A percentile compares a stretch with the other conserved stretches of the same genome.
Conservation (phyloP, 2,113 vertebrate genomes). For the Poeciliopsis turrubarensis region DNA sequence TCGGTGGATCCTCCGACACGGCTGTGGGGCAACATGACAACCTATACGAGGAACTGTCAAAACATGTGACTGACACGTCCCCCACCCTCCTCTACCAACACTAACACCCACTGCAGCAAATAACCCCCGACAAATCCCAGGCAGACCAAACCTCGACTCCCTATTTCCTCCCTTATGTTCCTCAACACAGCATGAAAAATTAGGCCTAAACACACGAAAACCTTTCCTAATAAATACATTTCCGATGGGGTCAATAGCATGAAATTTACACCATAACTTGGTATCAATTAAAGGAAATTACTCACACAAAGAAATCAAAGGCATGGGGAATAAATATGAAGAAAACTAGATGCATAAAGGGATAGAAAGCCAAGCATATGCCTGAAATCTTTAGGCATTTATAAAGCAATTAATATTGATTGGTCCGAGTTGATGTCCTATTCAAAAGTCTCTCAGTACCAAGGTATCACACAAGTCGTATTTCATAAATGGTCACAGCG, state of each 20-base stretch:
- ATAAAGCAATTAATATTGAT: neutral
- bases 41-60: conserved; percentile 68
- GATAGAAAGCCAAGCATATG: neutral
- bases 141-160: conserved; percentile 44
- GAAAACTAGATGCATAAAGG: neutral
- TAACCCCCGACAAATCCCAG: conserved; percentile 61
- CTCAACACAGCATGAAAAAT: conserved; percentile 7
- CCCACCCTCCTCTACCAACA: conserved; percentile 56
- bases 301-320: neutral
- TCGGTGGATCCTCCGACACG: conserved; percentile 38
- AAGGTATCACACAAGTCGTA: neutral
- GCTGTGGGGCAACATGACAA: conserved; percentile 73
- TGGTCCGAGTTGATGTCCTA: neutral
- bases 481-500: neutral
- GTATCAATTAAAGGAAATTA: neutral
- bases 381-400: neutral
- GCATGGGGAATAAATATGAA: neutral
- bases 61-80: conserved; percentile 68
- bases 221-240: neutral
- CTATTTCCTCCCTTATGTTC: conserved; percentile 46
- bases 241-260: neutral
- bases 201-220: neutral
- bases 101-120: conserved; percentile 56
- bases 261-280: neutral
- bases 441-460: neutral